Conservation (phyloP, 2,888 invertebrate species). For the Lysandra bellargus region DNA sequence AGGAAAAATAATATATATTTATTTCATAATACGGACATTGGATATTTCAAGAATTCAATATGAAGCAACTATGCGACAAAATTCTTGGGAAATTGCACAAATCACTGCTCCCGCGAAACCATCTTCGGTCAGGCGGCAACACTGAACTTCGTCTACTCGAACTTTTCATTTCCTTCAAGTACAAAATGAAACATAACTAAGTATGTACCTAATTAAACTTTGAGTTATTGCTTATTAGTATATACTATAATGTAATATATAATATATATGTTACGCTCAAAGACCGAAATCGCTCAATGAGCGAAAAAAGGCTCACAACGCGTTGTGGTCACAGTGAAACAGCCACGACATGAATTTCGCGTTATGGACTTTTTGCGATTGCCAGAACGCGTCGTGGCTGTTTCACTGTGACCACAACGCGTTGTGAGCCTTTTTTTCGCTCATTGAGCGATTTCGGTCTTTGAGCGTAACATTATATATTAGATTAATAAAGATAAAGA, state of each 20-base stretch:
- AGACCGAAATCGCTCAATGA: not conserved
- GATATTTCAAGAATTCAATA: conserved; percentile 1
- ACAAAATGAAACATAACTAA: not conserved
- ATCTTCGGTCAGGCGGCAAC: not conserved
- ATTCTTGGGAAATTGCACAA: not conserved
- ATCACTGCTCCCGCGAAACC: not conserved
- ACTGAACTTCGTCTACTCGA: not conserved
- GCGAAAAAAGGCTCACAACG: too few relatives aligned
- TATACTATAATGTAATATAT: too few relatives aligned
- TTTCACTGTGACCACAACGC: too few relatives aligned
- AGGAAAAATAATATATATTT: not conserved
- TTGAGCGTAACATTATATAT: too few relatives aligned
- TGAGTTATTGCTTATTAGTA: not conserved
- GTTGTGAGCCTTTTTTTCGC: too few relatives aligned
- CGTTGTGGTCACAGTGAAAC: too few relatives aligned
- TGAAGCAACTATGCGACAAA: not conserved
- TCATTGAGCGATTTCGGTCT: too few relatives aligned
- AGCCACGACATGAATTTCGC: too few relatives aligned
- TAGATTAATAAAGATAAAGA: too few relatives aligned
- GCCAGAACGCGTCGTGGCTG: too few relatives aligned
- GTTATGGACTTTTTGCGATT: too few relatives aligned
- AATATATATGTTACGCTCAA: too few relatives aligned
- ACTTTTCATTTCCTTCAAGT: not conserved
- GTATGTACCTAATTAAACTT: not conserved
- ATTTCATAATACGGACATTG: not conserved